Base-by-base conservation (phyloP, 2,888 invertebrate genomes). In the Nymphalis urticae region DNA sequence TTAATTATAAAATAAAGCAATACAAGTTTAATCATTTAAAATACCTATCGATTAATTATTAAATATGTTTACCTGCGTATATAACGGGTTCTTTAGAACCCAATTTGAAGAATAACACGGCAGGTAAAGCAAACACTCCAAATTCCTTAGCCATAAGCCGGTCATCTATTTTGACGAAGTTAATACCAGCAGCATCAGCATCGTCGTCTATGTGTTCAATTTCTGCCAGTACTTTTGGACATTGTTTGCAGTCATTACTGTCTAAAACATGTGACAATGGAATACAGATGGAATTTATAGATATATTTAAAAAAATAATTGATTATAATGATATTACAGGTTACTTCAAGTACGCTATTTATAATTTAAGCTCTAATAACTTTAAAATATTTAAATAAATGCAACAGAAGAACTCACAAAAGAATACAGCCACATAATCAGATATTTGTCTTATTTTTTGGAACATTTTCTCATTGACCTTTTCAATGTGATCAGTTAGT, bases 161-260 rank as follows among this genome's bases (percentile, higher is more conserved):
- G 81, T 98, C 97, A 77, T 98, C 97, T 77, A 98, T 96, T 86
- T 98, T 97, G 4, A 98, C 97, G 79, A 98, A 98, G 82, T 98
- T 97, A 73, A 98, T 98, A 8, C 97, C 97, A 5, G 96, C 97
- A 21, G 95, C 94, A 82, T 98, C 97, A 0, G 97, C 98, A 76
- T 98, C 98, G 81, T 98, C 98, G 80, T 98, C 98, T 77, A 98
- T 98, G 85, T 97, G 97, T 82, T 98, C 98, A 75, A 98, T 96
- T 86, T 97, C 97, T 50, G 95, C 94, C 76, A 98, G 93, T 36
- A 98, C 98, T 83, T 96, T 95, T 76, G 97, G 96, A 85, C 98
- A 98, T 88, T 98, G 98, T 89, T 97, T 98, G 93, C 98, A 98
- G 91, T 98, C 97, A 94, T 97, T 97, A 94, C 97, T 97, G 93